These are phyloP conservation scores for Hydractinia echinata DNA, from an alignment of 30 jellyfish, hydroid and myxozoan genomes.

Conservation along the genomic window DNA sequence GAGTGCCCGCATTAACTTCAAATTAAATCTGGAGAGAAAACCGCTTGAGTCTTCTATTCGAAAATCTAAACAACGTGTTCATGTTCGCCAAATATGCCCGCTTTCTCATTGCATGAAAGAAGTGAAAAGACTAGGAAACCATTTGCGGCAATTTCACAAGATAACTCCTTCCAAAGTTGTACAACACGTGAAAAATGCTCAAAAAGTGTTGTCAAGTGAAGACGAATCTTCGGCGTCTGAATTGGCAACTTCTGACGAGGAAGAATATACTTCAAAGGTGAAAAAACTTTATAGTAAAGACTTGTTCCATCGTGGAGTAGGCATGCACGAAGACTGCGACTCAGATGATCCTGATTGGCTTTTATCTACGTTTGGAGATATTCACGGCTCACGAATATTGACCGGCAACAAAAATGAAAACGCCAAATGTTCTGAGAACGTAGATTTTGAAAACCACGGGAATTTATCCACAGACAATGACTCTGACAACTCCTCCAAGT, in stretches of 20 bases:
- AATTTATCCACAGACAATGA: too few species aligned
- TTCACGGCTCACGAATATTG: not conserved
- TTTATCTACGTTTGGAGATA: not conserved
- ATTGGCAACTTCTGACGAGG: not conserved
- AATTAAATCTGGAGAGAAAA: slow-evolving; percentile 1
- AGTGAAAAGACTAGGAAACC: slow-evolving; percentile 14
- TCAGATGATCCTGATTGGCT: slow-evolving; percentile 4
- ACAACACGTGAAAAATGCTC: not conserved
- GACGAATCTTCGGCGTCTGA: not conserved
- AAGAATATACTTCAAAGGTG: not conserved
- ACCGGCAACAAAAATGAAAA: not conserved
- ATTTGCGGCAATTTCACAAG: not conserved
- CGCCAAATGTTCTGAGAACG: not conserved
- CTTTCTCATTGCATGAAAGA: slow-evolving; percentile 12
- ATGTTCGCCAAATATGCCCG: slow-evolving; percentile 6
- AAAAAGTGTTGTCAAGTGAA: not conserved
- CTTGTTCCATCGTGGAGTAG: not conserved
- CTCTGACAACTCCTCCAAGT: too few species aligned
- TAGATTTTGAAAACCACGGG: too few species aligned
- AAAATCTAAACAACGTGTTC: not conserved
- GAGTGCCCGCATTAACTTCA: slow-evolving; percentile 10
- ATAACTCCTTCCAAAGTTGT: not conserved
- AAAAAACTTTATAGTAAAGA: slow-evolving; percentile 1
- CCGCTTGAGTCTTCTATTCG: not conserved
- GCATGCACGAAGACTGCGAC: not conserved